Evolutionary conservation across 2,113 vertebrate species (phyloP), one percentile per base, ranked within the genome.

Genomic region (Elephas maximus): DNA sequence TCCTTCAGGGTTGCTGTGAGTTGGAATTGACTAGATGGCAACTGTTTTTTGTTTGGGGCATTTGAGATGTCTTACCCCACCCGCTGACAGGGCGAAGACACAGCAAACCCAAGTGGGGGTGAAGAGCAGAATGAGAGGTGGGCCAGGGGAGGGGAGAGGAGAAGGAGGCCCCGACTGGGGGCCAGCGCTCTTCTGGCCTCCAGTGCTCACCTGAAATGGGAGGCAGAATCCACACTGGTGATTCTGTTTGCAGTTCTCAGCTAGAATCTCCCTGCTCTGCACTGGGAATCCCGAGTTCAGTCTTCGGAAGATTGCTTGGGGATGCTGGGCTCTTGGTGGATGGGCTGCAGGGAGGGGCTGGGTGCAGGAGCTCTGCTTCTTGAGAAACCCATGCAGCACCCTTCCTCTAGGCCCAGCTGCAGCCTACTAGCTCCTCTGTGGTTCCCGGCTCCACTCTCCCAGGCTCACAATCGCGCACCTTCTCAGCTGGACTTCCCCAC

Each of bases 391-490:
- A 5, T 23, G 67, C 4, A 0, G 24, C 12, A 2, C 24, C 21
- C n/a, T 88, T n/a, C 79, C 57, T n/a, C 0, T 0, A 1, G 26
- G 8, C 23, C 37, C 69, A 0, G 3, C 15, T 41, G 8, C 6
- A 44, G 12, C 48, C 14, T 0, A 44, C 23, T 3, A 37, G 37
- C 37, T 37, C 37, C 37, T 37, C 37, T 37, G 37, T 37, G 37
- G 37, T 37, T 37, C 37, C 37, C 37, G 37, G 37, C 37, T 37
- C 37, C 37, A 37, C 37, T 57, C 21, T 20, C 9, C 21, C 78
- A 45, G 24, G 28, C 45, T 73, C 48, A 73, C 18, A 80, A 76
- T 30, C 23, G 1, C 14, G 23, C 12, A 5, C 1, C 76, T 81
- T 23, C 17, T 60, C n/a, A 14, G 93, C 37, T 18, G 33, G 53